Conservation (phyloP, 2,113 vertebrate genomes). For the Podilymbus podiceps region DNA sequence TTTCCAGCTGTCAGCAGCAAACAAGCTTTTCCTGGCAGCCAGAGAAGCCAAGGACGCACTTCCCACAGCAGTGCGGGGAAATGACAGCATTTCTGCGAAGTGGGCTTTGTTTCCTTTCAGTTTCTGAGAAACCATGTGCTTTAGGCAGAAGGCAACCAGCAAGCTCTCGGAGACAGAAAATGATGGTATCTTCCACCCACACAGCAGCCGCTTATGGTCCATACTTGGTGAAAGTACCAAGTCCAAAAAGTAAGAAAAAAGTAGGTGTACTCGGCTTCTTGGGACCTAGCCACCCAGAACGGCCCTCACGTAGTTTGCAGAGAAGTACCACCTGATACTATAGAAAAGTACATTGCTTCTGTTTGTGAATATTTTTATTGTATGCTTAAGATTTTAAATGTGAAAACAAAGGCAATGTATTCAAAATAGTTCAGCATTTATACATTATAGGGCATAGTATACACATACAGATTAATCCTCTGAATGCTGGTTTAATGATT, state of each 20-base stretch:
- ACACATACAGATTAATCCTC: not conserved
- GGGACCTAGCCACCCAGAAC: not conserved
- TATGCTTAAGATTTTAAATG: not conserved
- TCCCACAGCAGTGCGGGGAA: accelerated
- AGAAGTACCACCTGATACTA: not conserved
- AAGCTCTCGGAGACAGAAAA: not conserved
- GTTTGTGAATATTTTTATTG: not conserved
- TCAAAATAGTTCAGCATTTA: not conserved
- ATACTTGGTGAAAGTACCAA: not conserved
- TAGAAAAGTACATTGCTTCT: not conserved
- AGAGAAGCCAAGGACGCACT: not conserved
- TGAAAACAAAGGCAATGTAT: not conserved
- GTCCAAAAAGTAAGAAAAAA: not conserved
- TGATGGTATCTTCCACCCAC: accelerated
- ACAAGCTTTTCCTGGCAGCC: not conserved
- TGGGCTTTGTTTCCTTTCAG: not conserved
- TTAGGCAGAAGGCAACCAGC: not conserved
- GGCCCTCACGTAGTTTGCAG: not conserved
- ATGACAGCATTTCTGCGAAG: accelerated
- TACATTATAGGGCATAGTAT: not conserved
- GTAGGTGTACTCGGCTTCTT: not conserved
- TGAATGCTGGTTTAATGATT: not conserved
- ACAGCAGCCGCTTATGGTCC: not conserved
- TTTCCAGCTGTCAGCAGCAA: accelerated
- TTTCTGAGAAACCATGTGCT: not conserved